Base-by-base conservation (phyloP, 2,888 invertebrate genomes). In the Opisthograptis luteolata region DNA sequence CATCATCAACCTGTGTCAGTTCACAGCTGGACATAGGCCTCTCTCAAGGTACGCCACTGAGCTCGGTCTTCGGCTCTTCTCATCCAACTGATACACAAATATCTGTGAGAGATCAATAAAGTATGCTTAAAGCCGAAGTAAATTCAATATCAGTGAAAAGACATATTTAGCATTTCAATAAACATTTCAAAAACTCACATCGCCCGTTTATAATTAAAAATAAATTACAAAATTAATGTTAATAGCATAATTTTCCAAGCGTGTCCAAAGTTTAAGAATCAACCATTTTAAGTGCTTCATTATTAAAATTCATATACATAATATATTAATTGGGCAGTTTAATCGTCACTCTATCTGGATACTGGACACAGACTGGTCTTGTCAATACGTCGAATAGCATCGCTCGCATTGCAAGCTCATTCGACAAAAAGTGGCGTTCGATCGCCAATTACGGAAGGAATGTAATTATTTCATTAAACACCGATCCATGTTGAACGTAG, bases 361-460 rank as follows among this genome's bases (percentile, higher is more conserved):
- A 42, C 34, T 25, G n/a, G n/a, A n/a, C n/a, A n/a, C n/a, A n/a
- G n/a, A n/a, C n/a, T n/a, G n/a, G n/a, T n/a, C n/a, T n/a, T n/a
- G n/a, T 8, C 39, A 12, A 6, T 39, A n/a, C 22, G 13, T 14
- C 14, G 22, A 8, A 31, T 7, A 15, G 10, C 20, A 20, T 19
- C 19, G 27, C 28, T 15, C 34, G 6, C 40, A 20, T 24, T 12
- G 15, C 46, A 32, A 15, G 31, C 37, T 37, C 48, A 46, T 51
- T 45, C 35, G 43, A 48, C 62, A 65, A 59, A 55, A 60, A 55
- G 41, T 44, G 49, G 35, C 15, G 37, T 43, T 36, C 45, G 53
- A 51, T 32, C 10, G 20, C 27, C 49, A 43, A 49, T 43, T 43
- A 37, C 37, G 20, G 43, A 6, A 9, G 36, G 43, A 32, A 37